Evolutionary conservation across 2,888 invertebrate genomes (phyloP).

Genomic region (Clunio marinus): DNA sequence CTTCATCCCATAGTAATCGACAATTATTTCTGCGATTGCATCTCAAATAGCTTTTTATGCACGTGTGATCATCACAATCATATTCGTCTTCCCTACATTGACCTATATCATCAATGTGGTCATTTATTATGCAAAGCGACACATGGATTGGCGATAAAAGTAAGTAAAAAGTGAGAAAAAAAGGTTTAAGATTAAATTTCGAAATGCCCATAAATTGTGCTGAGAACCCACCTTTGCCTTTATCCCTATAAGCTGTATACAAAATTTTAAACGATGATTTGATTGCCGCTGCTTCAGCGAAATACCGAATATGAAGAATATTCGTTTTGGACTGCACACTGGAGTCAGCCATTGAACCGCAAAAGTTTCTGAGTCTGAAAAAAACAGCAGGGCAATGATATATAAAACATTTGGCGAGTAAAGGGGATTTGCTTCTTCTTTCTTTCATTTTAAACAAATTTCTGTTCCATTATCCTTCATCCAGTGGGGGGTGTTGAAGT

Average conservation of each 20-base stretch:
- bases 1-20: constrained; percentile 75
- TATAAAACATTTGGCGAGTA: too few species aligned
- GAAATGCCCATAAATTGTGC: constrained; percentile 40
- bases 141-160: too few species aligned
- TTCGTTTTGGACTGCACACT: constrained; percentile 64
- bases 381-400: background rate
- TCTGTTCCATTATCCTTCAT: constrained; percentile 29
- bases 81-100: constrained; percentile 60
- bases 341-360: constrained; percentile 80
- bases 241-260: constrained; percentile 70
- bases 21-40: constrained; percentile 79
- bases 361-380: constrained; percentile 64
- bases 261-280: constrained; percentile 66
- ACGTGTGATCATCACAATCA: constrained; percentile 83
- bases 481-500: background rate
- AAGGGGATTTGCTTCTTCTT: too few species aligned
- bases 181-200: background rate
- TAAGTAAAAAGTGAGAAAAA: constrained; percentile 31
- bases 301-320: constrained; percentile 70
- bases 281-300: constrained; percentile 59
- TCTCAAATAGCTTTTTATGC: constrained; percentile 63
- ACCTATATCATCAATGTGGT: background rate
- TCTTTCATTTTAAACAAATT: constrained; percentile 35
- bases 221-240: constrained; percentile 52
- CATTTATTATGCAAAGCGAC: too few species aligned